These are phyloP conservation scores for Gallinago stenura DNA, from an alignment of 2,797 vertebrate genomes.

Conservation along the genomic window DNA sequence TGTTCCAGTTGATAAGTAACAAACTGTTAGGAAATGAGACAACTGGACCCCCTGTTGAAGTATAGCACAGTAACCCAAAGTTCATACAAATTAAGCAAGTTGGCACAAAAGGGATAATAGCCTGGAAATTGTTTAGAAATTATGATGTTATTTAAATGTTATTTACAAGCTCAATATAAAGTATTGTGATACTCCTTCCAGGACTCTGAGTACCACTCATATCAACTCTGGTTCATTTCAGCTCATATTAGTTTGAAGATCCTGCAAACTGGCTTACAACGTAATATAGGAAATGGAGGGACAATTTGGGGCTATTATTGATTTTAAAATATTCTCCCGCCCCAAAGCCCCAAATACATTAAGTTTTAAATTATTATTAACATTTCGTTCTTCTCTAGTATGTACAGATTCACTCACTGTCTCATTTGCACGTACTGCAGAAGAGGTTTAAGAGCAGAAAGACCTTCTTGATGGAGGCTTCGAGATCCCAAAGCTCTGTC, in stretches of 20 bases:
- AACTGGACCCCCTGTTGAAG: neutral
- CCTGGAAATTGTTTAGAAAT: neutral
- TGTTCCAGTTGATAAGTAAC: neutral
- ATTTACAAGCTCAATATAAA: neutral
- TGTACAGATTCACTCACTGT: accelerated
- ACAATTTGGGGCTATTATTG: neutral
- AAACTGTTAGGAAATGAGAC: neutral
- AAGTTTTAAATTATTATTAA: neutral
- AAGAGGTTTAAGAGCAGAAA: neutral
- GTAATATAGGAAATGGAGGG: neutral
- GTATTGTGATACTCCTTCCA: neutral
- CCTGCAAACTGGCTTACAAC: neutral
- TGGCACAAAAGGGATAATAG: neutral
- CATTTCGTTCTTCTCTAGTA: neutral
- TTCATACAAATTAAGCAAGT: neutral
- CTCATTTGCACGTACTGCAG: neutral
- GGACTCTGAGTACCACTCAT: neutral
- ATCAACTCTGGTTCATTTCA: neutral
- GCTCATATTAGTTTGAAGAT: neutral
- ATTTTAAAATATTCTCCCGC: neutral
- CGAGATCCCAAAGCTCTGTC: neutral
- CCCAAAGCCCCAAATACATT: neutral
- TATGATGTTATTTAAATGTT: neutral
- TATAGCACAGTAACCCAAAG: neutral
- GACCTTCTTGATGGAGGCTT: neutral